Evolutionary conservation across 2,113 vertebrate genomes (phyloP).

Genomic region (Perccottus glenii): DNA sequence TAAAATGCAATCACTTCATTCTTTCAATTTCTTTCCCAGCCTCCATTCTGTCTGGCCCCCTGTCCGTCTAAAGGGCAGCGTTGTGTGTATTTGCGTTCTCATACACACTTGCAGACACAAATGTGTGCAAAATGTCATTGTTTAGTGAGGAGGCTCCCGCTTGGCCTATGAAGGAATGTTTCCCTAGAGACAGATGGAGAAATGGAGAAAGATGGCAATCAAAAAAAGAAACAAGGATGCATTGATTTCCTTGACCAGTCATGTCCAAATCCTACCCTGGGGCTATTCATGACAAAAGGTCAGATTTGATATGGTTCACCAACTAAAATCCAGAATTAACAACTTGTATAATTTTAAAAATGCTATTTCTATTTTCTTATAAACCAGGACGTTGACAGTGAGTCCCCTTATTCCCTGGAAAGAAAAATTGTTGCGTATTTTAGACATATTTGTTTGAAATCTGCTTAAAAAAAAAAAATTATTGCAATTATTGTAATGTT

Average conservation of each 20-base stretch:
- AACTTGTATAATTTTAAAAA: too few species aligned
- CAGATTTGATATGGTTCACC: too few species aligned
- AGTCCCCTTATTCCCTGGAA: too few species aligned
- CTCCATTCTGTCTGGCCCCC: slow-evolving; percentile 55
- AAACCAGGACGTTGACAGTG: too few species aligned
- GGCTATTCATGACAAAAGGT: too few species aligned
- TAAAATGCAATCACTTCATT: slow-evolving; percentile 30
- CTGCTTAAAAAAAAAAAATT: too few species aligned
- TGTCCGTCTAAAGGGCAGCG: slow-evolving; percentile 41
- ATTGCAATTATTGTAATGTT: too few species aligned
- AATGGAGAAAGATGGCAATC: slow-evolving; percentile 10
- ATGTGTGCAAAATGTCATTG: slow-evolving; percentile 68
- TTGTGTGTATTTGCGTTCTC: neutral
- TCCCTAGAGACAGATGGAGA: slow-evolving; percentile 30
- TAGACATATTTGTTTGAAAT: too few species aligned
- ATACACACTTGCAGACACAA: neutral
- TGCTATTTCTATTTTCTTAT: too few species aligned
- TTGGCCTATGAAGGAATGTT: slow-evolving; percentile 38
- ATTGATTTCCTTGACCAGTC: slow-evolving; percentile 18
- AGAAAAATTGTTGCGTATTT: too few species aligned
- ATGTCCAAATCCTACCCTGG: too few species aligned
- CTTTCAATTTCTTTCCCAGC: slow-evolving; percentile 37
- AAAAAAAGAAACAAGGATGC: slow-evolving; percentile 27
- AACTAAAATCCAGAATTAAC: too few species aligned
- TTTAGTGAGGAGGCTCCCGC: slow-evolving; percentile 47